Base-by-base conservation (phyloP, 1,140 invertebrate genomes). In the Lasaia peninsularis region DNA sequence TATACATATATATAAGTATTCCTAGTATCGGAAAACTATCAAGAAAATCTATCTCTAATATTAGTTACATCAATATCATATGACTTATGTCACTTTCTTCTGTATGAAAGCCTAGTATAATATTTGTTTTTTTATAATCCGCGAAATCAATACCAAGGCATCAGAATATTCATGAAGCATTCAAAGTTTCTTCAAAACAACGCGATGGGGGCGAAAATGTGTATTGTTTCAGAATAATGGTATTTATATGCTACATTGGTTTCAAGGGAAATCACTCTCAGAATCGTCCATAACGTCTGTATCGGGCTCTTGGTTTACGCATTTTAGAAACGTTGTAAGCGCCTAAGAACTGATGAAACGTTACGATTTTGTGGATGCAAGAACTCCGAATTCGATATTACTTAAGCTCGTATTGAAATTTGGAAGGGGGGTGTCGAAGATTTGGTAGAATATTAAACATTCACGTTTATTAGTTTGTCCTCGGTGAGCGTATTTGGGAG, bases 241-340 rank as follows among this genome's bases (percentile, higher is more conserved):
- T 86, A 86, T 88, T 88, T 86, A 84, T 86, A 81, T 84, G 85
- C 75, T 84, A 86, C 85, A 88, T 88, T 80, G 85, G 81, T 84
- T 88, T 80, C 85, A 82, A 78, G 85, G 85, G 85, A 88, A 88
- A 88, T 88, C 85, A 88, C 81, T 86, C 85, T 78, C 63, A 52
- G 75, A 81, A 82, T 78, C 73, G 80, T 71, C 81, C 76, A 80
- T 87, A 80, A 79, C 80, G 73, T 72, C 75, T 80, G 75, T 76
- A 78, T 73, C 68, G 68, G 64, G 62, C 64, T 66, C 66, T 64
- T 56, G 58, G 18, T 55, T 33, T 37, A 33, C 37, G 20, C 37
- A 33, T 53, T 56, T 53, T 24, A 35, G 49, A 61, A 75, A 75
- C 34, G 71, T 52, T 67, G 51, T 61, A 74, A 69, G 58, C 58